phyloP scores from a whole-genome alignment of 2,888 invertebrate genomes.

The Schizaphis graminum region DNA sequence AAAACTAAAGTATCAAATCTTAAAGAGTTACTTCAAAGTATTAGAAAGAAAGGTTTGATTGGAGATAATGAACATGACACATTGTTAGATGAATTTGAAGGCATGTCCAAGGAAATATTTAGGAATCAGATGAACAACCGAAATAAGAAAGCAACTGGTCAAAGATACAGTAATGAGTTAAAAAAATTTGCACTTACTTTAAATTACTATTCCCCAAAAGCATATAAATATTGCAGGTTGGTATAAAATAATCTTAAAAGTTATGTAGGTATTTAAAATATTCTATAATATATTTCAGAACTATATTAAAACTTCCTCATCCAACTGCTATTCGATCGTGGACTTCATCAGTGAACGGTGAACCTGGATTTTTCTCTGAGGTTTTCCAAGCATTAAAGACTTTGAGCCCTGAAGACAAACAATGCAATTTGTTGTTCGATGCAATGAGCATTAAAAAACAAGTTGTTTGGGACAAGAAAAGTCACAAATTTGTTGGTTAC shows the following conservation, averaged over 20 bases:
- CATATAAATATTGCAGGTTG: not conserved
- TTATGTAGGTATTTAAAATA: not conserved
- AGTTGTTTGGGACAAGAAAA: too few species aligned
- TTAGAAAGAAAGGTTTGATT: not conserved
- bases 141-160: not conserved
- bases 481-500: too few species aligned
- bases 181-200: not conserved
- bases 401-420: too few species aligned
- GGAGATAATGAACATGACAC: not conserved
- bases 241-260: not conserved
- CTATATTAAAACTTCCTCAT: not conserved
- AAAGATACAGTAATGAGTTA: not conserved
- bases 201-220: constrained; percentile 14
- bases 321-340: not conserved
- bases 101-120: not conserved
- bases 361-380: too few species aligned
- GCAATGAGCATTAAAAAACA: too few species aligned
- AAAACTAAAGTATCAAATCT: not conserved
- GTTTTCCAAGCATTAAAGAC: too few species aligned
- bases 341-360: not conserved
- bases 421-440: too few species aligned
- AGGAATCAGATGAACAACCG: not conserved
- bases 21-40: not conserved
- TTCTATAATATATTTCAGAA: constrained; percentile 9
- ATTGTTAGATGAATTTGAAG: constrained; percentile 5